Conservation (phyloP, 1,140 invertebrate species). For the Lepidurus apus region DNA sequence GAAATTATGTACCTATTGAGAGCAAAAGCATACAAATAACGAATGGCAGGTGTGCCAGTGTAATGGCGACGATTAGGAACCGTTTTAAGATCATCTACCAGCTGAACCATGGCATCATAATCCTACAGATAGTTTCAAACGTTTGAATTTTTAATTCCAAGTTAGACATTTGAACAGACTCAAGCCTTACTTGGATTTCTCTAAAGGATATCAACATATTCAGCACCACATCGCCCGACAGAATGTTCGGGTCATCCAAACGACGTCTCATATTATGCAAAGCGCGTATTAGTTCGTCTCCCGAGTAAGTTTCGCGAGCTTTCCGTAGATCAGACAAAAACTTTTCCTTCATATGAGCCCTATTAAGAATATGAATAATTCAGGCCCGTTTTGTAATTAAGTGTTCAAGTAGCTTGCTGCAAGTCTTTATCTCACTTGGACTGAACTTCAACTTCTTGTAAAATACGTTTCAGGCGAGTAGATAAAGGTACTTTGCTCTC, state of each 20-base stretch:
- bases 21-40: slow-evolving; percentile 93
- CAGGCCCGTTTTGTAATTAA: neutral
- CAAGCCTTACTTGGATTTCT: slow-evolving; percentile 66
- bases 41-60: slow-evolving; percentile 80
- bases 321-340: slow-evolving; percentile 91
- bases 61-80: slow-evolving; percentile 86
- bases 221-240: slow-evolving; percentile 88
- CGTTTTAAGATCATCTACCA: slow-evolving; percentile 92
- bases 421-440: slow-evolving; percentile 53
- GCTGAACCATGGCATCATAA: slow-evolving; percentile 95
- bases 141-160: slow-evolving; percentile 29
- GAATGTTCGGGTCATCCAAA: slow-evolving; percentile 92
- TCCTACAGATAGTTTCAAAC: slow-evolving; percentile 54
- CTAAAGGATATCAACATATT: slow-evolving; percentile 88
- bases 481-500: slow-evolving; percentile 57
- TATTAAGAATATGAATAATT: slow-evolving; percentile 46
- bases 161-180: slow-evolving; percentile 22
- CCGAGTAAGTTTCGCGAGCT: slow-evolving; percentile 77
- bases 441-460: slow-evolving; percentile 91
- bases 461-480: slow-evolving; percentile 67
- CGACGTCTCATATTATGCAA: slow-evolving; percentile 85
- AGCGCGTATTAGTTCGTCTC: slow-evolving; percentile 76
- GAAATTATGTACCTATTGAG: slow-evolving; percentile 67
- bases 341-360: slow-evolving; percentile 96
- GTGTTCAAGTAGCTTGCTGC: neutral